Evolutionary conservation across 1,140 invertebrate species (phyloP).

Genomic region (Rhopalosiphum maidis): DNA sequence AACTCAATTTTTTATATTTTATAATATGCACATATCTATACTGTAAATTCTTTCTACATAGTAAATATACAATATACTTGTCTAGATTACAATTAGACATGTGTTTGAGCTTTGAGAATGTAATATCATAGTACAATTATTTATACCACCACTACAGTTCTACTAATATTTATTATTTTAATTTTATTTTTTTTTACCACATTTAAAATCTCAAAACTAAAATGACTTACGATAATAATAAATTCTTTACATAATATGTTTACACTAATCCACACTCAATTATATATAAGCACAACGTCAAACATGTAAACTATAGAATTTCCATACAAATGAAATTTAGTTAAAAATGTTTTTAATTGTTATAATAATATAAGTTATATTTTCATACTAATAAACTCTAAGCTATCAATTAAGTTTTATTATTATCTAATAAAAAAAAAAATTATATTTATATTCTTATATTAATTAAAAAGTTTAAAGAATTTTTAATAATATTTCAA

Average conservation of each 20-base stretch:
- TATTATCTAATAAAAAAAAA: neutral
- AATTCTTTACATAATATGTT: neutral
- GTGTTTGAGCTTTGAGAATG: neutral
- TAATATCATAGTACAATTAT: neutral
- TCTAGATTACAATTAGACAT: neutral
- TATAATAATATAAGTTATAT: neutral
- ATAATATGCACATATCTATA: neutral
- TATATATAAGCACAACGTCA: neutral
- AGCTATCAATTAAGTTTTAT: neutral
- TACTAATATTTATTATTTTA: neutral
- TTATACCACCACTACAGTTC: neutral
- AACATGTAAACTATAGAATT: neutral
- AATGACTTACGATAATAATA: neutral
- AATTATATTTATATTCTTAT: neutral
- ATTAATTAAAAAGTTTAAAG: neutral
- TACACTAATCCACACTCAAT: neutral
- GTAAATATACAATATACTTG: neutral
- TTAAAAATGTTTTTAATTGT: neutral
- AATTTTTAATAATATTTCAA: neutral
- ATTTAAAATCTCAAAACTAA: neutral
- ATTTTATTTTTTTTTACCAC: neutral
- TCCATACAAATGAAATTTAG: neutral
- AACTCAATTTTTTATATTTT: neutral
- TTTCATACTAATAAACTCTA: neutral
- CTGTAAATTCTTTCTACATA: neutral